These are phyloP conservation scores for Gandaritis pyraliata DNA, from an alignment of 2,888 invertebrate species.

Conservation along the genomic window DNA sequence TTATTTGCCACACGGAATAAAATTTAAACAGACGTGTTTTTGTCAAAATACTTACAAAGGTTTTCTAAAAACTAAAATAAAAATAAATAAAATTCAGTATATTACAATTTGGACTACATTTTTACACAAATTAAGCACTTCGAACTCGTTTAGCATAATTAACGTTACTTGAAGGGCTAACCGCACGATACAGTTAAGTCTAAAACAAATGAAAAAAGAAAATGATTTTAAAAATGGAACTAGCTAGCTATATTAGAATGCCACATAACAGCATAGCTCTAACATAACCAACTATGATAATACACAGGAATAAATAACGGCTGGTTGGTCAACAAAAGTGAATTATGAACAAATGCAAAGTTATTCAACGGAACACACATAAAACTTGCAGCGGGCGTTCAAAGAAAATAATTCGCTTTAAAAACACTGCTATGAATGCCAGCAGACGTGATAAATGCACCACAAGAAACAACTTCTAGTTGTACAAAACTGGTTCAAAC, in stretches of 20 bases:
- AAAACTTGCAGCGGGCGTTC: conserved; percentile 56
- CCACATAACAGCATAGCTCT: conserved; percentile 5
- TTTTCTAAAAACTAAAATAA: too few species aligned
- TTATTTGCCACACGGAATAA: too few species aligned
- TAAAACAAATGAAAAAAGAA: not conserved
- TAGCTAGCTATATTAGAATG: not conserved
- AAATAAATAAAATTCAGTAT: too few species aligned
- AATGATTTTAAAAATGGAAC: not conserved
- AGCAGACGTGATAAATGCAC: conserved; percentile 73
- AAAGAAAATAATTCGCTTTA: conserved; percentile 75
- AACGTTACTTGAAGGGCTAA: too few species aligned
- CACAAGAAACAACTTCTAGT: conserved; percentile 64
- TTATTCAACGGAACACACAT: conserved; percentile 52
- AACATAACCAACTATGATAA: conserved; percentile 16
- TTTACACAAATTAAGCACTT: too few species aligned
- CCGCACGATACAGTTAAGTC: not conserved
- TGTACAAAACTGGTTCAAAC: conserved; percentile 49
- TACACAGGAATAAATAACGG: conserved; percentile 30
- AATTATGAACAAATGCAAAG: conserved; percentile 54
- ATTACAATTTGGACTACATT: too few species aligned
- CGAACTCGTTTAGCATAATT: too few species aligned
- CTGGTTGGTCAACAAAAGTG: conserved; percentile 37
- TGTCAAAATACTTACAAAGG: too few species aligned
- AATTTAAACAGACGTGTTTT: too few species aligned
- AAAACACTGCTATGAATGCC: conserved; percentile 73